Base-by-base conservation (phyloP, 2,113 vertebrate species). In the Peromyscus leucopus region DNA sequence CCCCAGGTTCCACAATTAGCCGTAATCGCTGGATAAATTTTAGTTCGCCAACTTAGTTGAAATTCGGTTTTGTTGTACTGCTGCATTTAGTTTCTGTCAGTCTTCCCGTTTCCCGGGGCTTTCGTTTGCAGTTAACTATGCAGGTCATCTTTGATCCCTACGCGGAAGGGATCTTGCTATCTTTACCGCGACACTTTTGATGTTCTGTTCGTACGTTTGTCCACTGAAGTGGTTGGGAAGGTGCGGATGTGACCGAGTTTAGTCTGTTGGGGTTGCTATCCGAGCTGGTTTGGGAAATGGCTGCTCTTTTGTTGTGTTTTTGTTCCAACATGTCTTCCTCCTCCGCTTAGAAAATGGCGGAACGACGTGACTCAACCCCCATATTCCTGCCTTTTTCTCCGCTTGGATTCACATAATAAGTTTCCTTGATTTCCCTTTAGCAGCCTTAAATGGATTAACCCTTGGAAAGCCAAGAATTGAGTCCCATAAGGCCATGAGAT, bases 251-350 rank as follows among this genome's bases (percentile, higher is more conserved):
- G 90, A n/a, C 90, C 63, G 7, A 83, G 91, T 95, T 67, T n/a
- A 3, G 92, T 90, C 86, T 46, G 90, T 59, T 90, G 76, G 83
- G 76, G 79, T 63, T 94, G 96, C 95, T 82, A 75, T 97, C 90
- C 78, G 97, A 98, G 96, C 97, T 16, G 78, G 96, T 96, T 89
- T 95, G 99, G 99, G 99, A 99, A 99, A 99, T 99, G 99, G 99
- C 99, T 99, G 99, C 99, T 99, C 99, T 99, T 99, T 99, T 99
- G 99, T 99, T 99, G 99, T 99, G 97, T 98, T 99, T 99, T 99
- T 99, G 98, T 99, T 99, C 99, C 99, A 99, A 99, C 99, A 99
- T 99, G 99, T 99, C 99, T 99, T 99, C 99, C 99, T 99, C 98
- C 98, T 98, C 98, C 97, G 98, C 98, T 99, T 95, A 99, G 99